phyloP scores from a whole-genome alignment of 1,140 invertebrate species.

The Microvelia longipes region DNA sequence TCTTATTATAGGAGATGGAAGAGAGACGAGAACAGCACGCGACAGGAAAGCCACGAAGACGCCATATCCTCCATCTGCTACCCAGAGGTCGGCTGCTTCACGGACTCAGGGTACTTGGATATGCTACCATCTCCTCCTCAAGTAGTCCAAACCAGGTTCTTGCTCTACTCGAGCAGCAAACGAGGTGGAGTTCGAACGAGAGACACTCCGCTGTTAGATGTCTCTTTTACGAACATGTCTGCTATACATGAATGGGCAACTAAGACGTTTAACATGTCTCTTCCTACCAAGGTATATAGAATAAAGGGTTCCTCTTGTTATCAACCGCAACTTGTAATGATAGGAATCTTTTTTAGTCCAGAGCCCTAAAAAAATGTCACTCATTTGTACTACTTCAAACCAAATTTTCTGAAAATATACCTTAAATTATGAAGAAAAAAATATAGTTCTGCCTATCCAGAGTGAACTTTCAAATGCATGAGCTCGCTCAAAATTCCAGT shows the following conservation, averaged over 20 bases:
- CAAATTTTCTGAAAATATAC: no score
- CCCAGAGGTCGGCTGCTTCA: conserved; percentile 81
- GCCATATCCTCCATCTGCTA: conserved; percentile 51
- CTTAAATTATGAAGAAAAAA: no score
- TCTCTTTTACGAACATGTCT: conserved; percentile 49
- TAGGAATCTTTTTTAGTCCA: no score
- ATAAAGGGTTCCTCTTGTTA: no score
- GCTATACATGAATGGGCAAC: conserved; percentile 43
- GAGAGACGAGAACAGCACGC: conserved; percentile 21
- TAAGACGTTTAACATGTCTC: conserved; percentile 42
- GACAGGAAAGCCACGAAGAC: conserved; percentile 43
- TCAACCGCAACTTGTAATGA: no score
- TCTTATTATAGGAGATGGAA: conserved; percentile 5
- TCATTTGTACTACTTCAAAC: no score
- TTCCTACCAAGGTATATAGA: conserved; percentile 34
- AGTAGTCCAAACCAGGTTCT: conserved; percentile 63
- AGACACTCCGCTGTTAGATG: conserved; percentile 45
- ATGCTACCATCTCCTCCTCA: conserved; percentile 74
- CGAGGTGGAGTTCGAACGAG: conserved; percentile 24
- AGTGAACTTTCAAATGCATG: no score
- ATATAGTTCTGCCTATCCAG: no score
- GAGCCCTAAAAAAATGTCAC: no score
- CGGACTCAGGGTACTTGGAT: conserved; percentile 76
- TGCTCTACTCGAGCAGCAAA: conserved; percentile 44
- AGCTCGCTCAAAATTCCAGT: no score